These are phyloP conservation scores for Clangula hyemalis DNA, from an alignment of 2,797 vertebrate species.

Conservation along the genomic window DNA sequence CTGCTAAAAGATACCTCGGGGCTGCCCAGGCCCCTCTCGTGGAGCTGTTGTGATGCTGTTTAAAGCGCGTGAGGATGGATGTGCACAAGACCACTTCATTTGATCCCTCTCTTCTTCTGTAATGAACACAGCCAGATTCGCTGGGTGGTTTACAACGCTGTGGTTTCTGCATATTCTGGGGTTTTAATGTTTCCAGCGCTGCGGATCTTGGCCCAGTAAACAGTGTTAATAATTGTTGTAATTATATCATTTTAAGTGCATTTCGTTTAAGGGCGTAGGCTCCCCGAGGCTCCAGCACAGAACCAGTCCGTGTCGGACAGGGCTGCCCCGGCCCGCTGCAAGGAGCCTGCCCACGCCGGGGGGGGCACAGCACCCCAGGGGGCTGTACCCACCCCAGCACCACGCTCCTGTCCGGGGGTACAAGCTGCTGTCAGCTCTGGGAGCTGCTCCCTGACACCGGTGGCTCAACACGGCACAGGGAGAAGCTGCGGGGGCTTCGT, in stretches of 20 bases:
- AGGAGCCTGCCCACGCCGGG: accelerated
- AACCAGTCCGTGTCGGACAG: not conserved
- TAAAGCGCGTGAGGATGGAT: not conserved
- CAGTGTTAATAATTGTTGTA: not conserved
- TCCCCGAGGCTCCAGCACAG: not conserved
- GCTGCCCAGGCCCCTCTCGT: not conserved
- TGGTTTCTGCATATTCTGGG: not conserved
- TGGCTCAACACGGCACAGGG: not conserved
- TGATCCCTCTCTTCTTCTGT: not conserved
- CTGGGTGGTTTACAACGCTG: not conserved
- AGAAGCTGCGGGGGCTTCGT: accelerated
- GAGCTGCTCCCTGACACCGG: not conserved
- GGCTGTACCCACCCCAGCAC: no score
- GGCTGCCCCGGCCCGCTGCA: not conserved
- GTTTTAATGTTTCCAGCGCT: not conserved
- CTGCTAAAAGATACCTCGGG: not conserved
- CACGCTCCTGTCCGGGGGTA: accelerated
- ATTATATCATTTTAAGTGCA: not conserved
- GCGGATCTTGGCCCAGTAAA: not conserved
- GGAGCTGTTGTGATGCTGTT: not conserved
- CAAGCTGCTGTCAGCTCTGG: not conserved
- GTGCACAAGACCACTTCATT: not conserved
- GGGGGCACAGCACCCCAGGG: no score
- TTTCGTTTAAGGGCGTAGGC: not conserved
- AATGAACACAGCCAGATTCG: not conserved